phyloP scores from a whole-genome alignment of 2,113 vertebrate genomes.

The Poeciliopsis prolifica region DNA sequence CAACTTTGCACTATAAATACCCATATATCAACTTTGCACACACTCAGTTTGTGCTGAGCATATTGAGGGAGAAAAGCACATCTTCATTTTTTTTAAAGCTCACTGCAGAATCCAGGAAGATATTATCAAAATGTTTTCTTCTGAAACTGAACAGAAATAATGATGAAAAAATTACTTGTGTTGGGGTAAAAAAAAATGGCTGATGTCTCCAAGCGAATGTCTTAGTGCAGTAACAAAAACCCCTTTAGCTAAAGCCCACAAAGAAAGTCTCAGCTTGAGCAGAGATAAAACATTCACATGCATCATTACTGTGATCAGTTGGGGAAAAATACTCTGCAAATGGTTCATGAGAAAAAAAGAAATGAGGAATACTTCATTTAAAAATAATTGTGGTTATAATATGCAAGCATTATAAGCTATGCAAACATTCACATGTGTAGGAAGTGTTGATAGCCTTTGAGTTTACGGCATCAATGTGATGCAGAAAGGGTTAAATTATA shows the following conservation, averaged over 20 bases:
- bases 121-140: no score
- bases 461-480: background rate
- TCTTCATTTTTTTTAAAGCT: no score
- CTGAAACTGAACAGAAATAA: no score
- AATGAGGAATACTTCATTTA: no score
- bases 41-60: no score
- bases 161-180: no score
- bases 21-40: no score
- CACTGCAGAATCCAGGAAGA: no score
- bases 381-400: constrained; percentile 12
- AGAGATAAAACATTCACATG: background rate
- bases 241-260: background rate
- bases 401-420: background rate
- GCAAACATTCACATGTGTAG: constrained; percentile 17
- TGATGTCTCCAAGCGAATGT: background rate
- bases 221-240: background rate
- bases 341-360: background rate
- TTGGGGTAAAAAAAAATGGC: background rate
- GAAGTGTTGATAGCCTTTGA: constrained; percentile 19
- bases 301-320: background rate
- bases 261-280: background rate
- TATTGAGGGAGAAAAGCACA: no score
- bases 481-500: background rate
- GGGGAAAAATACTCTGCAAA: background rate
- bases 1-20: no score